phyloP scores from a whole-genome alignment of 2,888 invertebrate species.

The Ceratothoa steindachneri region DNA sequence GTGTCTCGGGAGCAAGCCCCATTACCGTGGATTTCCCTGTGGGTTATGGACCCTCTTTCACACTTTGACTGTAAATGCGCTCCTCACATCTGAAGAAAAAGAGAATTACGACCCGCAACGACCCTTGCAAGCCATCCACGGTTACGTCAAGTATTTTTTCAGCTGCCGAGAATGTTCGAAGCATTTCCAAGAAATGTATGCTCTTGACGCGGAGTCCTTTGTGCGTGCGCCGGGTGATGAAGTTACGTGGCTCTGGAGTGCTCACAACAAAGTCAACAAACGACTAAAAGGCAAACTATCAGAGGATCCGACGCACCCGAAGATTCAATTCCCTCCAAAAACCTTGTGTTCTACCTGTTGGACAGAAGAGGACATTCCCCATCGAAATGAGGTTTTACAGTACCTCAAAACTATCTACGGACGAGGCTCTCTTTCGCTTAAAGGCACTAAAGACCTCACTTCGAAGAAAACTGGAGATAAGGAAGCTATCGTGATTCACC shows the following conservation, averaged over 20 bases:
- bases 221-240: conserved; percentile 68
- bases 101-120: conserved; percentile 57
- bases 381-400: conserved; percentile 21
- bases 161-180: conserved; percentile 84
- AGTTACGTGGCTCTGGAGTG: conserved; percentile 87
- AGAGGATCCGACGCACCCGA: conserved; percentile 85
- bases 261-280: conserved; percentile 88
- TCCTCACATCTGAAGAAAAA: conserved; percentile 51
- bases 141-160: conserved; percentile 86
- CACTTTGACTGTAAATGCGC: conserved; percentile 75
- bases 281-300: conserved; percentile 77
- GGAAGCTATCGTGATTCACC: background rate
- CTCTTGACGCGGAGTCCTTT: conserved; percentile 64
- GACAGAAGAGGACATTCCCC: conserved; percentile 53
- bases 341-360: conserved; percentile 67
- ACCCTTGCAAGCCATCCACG: conserved; percentile 76
- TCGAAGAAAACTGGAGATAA: conserved; percentile 14
- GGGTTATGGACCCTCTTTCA: conserved; percentile 94
- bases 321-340: conserved; percentile 77
- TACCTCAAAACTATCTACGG: conserved; percentile 34
- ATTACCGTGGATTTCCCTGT: conserved; percentile 83
- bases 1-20: conserved; percentile 73
- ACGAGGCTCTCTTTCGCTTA: conserved; percentile 32
- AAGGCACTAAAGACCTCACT: conserved; percentile 26
- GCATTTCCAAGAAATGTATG: conserved; percentile 85